A percentile compares a stretch with the other conserved stretches of the same genome.
Evolutionary conservation across 1,140 invertebrate species (phyloP).

Genomic region (Psix sp.): DNA sequence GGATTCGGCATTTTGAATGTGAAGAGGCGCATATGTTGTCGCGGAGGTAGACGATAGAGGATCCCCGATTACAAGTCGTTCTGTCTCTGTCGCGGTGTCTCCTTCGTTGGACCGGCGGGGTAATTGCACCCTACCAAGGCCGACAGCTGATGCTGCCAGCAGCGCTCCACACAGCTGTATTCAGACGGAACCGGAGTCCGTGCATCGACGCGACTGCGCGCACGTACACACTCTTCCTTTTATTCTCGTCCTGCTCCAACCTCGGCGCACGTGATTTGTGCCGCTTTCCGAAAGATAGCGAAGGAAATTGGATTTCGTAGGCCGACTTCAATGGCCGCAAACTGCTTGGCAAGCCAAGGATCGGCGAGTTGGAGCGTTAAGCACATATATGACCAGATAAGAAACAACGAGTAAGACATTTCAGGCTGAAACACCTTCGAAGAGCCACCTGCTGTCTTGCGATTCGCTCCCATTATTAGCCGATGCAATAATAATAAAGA

Average conservation of each 20-base stretch:
- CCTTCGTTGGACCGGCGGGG: slow-evolving; percentile 71
- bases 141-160: slow-evolving; percentile 76
- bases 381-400: too few relatives aligned
- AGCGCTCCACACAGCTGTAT: slow-evolving; percentile 65
- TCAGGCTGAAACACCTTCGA: slow-evolving; percentile 7
- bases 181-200: slow-evolving; percentile 11
- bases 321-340: neutral
- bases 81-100: slow-evolving; percentile 47
- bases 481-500: slow-evolving; percentile 7
- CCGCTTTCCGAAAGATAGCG: slow-evolving; percentile 36
- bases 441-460: slow-evolving; percentile 22
- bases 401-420: too few relatives aligned
- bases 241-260: slow-evolving; percentile 20
- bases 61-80: slow-evolving; percentile 33
- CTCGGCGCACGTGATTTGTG: slow-evolving; percentile 42
- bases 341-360: neutral
- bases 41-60: slow-evolving; percentile 25
- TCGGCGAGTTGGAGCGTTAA: too few relatives aligned
- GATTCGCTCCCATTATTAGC: slow-evolving; percentile 20
- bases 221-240: slow-evolving; percentile 46
- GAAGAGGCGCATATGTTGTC: too few relatives aligned
- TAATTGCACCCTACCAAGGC: slow-evolving; percentile 77
- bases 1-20: too few relatives aligned
- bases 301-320: slow-evolving; percentile 31
- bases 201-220: slow-evolving; percentile 27